Conservation (phyloP, 2,797 vertebrate species). For the Sardinella longiceps region DNA sequence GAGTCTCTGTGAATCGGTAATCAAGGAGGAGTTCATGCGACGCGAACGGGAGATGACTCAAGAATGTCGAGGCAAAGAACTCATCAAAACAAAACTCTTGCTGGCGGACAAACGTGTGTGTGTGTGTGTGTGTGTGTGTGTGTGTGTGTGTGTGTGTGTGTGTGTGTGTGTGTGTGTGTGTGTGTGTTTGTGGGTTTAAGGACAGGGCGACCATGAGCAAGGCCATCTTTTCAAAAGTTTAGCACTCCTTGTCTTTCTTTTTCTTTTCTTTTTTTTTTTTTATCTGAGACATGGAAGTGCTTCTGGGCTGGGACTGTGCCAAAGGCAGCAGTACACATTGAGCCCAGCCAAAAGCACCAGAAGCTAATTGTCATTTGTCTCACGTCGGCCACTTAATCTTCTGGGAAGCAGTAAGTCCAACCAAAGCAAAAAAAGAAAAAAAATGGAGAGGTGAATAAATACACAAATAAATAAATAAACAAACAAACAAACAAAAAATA, state of each 20-base stretch:
- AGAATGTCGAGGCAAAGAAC: background rate
- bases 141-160: no score
- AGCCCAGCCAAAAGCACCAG: background rate
- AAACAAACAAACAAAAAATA: background rate
- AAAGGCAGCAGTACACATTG: background rate
- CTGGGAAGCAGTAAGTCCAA: conserved; percentile 36
- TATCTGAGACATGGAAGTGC: no score
- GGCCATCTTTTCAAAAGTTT: background rate
- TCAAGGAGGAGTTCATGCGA: background rate
- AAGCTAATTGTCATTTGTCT: conserved; percentile 48
- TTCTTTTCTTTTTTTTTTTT: background rate
- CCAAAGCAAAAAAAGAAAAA: background rate
- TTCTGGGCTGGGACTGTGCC: background rate
- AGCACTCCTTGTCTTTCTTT: no score
- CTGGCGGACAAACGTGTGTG: background rate
- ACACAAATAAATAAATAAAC: background rate
- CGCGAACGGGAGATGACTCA: background rate
- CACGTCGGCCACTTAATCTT: conserved; percentile 44
- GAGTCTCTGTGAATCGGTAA: background rate
- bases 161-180: no score
- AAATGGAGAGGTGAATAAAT: background rate
- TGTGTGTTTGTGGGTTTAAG: background rate
- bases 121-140: no score
- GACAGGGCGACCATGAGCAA: background rate
- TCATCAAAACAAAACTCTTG: background rate